phyloP scores from a whole-genome alignment of 1,140 invertebrate genomes.

The Brachionus angularis region DNA sequence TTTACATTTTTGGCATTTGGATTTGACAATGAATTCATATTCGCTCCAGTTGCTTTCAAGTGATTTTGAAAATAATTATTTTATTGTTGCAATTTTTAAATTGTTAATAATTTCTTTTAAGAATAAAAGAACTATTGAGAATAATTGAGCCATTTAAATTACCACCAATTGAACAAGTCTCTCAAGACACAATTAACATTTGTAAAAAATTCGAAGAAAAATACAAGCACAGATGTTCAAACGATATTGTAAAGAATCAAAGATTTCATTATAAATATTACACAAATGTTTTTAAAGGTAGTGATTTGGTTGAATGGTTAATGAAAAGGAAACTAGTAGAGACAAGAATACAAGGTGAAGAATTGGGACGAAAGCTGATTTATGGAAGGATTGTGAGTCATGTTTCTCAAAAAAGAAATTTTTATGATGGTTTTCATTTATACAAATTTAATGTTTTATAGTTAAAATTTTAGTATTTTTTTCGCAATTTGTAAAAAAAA shows the following conservation, averaged over 20 bases:
- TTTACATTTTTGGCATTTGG: constrained; percentile 74
- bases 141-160: constrained; percentile 7
- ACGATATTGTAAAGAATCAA: constrained; percentile 71
- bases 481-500: no score
- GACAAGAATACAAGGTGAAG: constrained; percentile 70
- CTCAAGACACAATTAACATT: constrained; percentile 71
- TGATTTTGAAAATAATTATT: constrained; percentile 47
- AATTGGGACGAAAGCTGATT: constrained; percentile 75
- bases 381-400: constrained; percentile 77
- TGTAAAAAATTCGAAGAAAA: constrained; percentile 82
- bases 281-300: constrained; percentile 73
- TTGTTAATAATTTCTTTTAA: background rate
- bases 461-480: no score
- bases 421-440: constrained; percentile 62
- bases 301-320: constrained; percentile 79
- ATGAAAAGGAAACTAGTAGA: constrained; percentile 70
- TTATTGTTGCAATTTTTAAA: constrained; percentile 3
- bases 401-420: constrained; percentile 74
- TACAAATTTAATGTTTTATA: constrained; percentile 50
- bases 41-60: constrained; percentile 66
- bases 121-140: constrained; percentile 19
- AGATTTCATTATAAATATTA: constrained; percentile 57
- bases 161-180: constrained; percentile 54
- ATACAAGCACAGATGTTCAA: constrained; percentile 73
- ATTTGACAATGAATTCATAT: constrained; percentile 69